Percentiles rank a stretch among this genome's conserved stretches.
Evolutionary conservation across 2,797 vertebrate species (phyloP).

Genomic region (Rhyacichthys aspro): DNA sequence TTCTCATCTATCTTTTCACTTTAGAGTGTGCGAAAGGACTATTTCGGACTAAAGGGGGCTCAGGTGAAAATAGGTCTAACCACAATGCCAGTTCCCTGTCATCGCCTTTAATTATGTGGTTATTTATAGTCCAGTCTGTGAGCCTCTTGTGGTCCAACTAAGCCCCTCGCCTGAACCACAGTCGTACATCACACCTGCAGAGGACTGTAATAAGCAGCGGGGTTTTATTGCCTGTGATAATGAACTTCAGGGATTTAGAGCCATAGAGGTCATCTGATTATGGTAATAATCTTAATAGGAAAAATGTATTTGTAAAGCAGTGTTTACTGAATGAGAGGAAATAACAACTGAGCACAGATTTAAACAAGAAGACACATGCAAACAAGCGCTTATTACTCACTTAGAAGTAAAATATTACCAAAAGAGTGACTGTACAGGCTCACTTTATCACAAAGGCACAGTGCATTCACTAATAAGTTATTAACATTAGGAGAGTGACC

Average conservation of each 20-base stretch:
- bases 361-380: too few species aligned
- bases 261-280: conserved; percentile 18
- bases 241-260: conserved; percentile 8
- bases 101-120: conserved; percentile 51
- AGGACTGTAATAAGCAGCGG: conserved; percentile 14
- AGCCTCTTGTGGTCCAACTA: conserved; percentile 35
- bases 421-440: too few species aligned
- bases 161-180: conserved; percentile 17
- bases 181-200: conserved; percentile 33
- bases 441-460: too few species aligned
- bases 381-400: too few species aligned
- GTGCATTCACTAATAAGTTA: background rate
- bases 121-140: conserved; percentile 42
- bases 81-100: conserved; percentile 43
- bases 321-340: conserved; percentile 8
- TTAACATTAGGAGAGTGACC: background rate
- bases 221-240: conserved; percentile 13
- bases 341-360: background rate
- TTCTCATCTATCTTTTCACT: too few species aligned
- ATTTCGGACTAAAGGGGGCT: conserved; percentile 14
- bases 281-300: conserved; percentile 16
- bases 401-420: too few species aligned
- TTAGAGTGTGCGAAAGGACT: background rate
- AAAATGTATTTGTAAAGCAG: background rate
- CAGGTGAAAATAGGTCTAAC: conserved; percentile 17